Evolutionary conservation across 2,113 vertebrate species (phyloP).

Genomic region (Caretta caretta): DNA sequence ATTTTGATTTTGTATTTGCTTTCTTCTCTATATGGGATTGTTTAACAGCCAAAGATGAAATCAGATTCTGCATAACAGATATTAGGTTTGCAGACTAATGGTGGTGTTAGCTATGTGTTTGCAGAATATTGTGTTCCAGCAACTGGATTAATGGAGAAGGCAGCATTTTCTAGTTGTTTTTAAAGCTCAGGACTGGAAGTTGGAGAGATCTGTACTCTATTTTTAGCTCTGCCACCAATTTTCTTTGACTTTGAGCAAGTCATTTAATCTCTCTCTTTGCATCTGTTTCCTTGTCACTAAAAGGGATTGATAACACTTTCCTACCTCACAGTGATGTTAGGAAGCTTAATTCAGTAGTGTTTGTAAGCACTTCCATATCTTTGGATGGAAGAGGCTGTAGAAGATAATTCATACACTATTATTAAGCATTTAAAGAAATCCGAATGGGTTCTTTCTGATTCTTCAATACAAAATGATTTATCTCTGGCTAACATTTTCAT

Average conservation of each 20-base stretch:
- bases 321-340: not conserved
- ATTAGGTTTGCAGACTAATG: not conserved
- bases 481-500: not conserved
- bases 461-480: not conserved
- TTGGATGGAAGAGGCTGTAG: not conserved
- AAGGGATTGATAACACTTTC: not conserved
- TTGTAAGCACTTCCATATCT: not conserved
- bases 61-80: not conserved
- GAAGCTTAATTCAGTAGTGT: not conserved
- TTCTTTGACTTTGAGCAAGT: not conserved
- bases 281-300: not conserved
- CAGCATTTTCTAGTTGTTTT: not conserved
- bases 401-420: not conserved
- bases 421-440: not conserved
- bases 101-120: not conserved
- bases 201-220: not conserved
- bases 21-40: not conserved
- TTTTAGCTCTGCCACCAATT: not conserved
- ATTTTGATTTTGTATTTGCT: not conserved
- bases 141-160: not conserved
- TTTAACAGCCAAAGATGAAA: not conserved
- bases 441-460: not conserved
- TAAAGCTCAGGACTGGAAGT: not conserved
- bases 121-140: not conserved
- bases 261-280: not conserved